These are phyloP conservation scores for Scytalopus superciliaris DNA, from an alignment of 2,113 vertebrate genomes.

Conservation along the genomic window DNA sequence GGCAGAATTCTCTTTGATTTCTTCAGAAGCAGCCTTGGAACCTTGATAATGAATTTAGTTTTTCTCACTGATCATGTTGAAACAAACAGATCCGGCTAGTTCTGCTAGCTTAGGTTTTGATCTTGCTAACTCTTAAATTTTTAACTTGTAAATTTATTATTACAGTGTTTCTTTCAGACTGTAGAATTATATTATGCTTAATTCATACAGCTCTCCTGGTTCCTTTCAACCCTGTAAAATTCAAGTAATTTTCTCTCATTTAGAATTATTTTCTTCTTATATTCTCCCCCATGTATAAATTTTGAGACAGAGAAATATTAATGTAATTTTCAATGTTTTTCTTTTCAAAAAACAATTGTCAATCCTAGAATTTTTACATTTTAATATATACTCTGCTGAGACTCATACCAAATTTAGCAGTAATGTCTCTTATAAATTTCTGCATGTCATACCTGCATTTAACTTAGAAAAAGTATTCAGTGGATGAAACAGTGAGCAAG, in stretches of 20 bases:
- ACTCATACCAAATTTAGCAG: neutral
- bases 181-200: neutral
- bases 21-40: neutral
- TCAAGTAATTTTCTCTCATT: neutral
- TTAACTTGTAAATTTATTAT: neutral
- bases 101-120: neutral
- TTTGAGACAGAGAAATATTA: neutral
- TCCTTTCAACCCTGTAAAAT: neutral
- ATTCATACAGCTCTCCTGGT: neutral
- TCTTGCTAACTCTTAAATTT: neutral
- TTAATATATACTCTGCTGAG: neutral
- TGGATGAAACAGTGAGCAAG: neutral
- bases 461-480: neutral
- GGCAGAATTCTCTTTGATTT: neutral
- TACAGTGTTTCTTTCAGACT: neutral
- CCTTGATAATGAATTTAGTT: rapidly evolving
- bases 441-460: neutral
- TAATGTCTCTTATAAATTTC: neutral
- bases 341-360: neutral
- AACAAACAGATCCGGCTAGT: neutral
- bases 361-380: neutral
- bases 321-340: neutral
- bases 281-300: neutral
- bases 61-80: neutral
- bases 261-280: neutral